Percentiles rank a stretch among this genome's conserved stretches.
Evolutionary conservation across 2,113 vertebrate genomes (phyloP).

Genomic region (Tor tambroides): DNA sequence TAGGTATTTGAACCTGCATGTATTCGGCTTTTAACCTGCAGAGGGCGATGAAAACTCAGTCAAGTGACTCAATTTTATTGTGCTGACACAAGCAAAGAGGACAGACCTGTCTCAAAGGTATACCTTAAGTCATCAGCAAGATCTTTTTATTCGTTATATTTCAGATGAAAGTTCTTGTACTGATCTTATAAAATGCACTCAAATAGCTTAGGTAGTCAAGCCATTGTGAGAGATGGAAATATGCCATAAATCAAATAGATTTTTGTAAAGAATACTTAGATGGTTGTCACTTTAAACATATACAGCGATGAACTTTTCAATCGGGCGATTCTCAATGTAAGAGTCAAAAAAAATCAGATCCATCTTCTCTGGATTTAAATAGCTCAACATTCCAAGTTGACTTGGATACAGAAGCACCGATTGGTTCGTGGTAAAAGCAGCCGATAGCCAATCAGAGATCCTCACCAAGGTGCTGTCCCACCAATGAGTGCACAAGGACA

Average conservation of each 20-base stretch:
- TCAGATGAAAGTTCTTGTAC: background rate
- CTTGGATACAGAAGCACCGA: slow-evolving; percentile 69
- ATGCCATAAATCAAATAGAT: background rate
- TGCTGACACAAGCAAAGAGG: background rate
- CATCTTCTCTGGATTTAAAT: slow-evolving; percentile 40
- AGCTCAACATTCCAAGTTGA: slow-evolving; percentile 51
- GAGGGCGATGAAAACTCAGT: slow-evolving; percentile 33
- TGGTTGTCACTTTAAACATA: background rate
- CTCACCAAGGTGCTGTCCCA: slow-evolving; percentile 38
- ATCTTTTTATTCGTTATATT: background rate
- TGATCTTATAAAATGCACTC: background rate
- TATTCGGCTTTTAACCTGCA: slow-evolving; percentile 8
- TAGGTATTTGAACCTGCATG: background rate
- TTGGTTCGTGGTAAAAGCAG: slow-evolving; percentile 63
- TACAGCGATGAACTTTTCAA: background rate
- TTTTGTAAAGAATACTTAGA: background rate
- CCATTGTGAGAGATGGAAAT: background rate
- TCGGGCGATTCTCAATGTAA: background rate
- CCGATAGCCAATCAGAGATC: slow-evolving; percentile 62
- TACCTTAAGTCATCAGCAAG: background rate
- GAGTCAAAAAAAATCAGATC: background rate
- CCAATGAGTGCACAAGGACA: slow-evolving; percentile 54
- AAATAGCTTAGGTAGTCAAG: background rate
- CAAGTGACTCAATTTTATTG: background rate
- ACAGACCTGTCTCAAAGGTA: background rate